Conservation (phyloP, 2,113 vertebrate species). For the Urocynchramus pylzowi region DNA sequence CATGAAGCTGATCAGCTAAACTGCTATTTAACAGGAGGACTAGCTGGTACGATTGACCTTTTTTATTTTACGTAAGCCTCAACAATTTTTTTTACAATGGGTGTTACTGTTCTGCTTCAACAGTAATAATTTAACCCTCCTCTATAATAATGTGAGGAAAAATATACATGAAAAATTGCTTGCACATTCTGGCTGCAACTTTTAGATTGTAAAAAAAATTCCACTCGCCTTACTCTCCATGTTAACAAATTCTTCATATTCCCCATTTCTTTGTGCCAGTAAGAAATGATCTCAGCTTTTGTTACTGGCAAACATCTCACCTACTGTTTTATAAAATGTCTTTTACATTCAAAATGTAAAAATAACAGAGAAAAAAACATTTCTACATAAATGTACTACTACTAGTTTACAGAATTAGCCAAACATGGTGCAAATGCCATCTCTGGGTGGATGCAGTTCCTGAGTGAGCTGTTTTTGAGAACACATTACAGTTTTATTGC, state of each 20-base stretch:
- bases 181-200: conserved; percentile 10
- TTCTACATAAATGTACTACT: background rate
- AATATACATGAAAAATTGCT: conserved; percentile 7
- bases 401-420: background rate
- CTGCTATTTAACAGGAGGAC: background rate
- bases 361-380: background rate
- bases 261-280: conserved; percentile 41
- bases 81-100: background rate
- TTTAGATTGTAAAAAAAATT: conserved; percentile 20
- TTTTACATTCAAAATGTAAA: background rate
- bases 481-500: background rate
- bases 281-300: conserved; percentile 44
- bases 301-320: conserved; percentile 14
- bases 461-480: background rate
- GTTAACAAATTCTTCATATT: conserved; percentile 32
- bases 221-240: background rate
- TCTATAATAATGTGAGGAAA: background rate
- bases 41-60: background rate
- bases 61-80: background rate
- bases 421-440: background rate
- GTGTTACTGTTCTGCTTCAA: background rate
- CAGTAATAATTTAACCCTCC: background rate
- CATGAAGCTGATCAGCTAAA: background rate
- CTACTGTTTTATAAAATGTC: conserved; percentile 1
- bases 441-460: background rate